Evolutionary conservation across 2,888 invertebrate species (phyloP), one percentile per base, ranked within the genome.

Genomic region (Drosophila sordidula): DNA sequence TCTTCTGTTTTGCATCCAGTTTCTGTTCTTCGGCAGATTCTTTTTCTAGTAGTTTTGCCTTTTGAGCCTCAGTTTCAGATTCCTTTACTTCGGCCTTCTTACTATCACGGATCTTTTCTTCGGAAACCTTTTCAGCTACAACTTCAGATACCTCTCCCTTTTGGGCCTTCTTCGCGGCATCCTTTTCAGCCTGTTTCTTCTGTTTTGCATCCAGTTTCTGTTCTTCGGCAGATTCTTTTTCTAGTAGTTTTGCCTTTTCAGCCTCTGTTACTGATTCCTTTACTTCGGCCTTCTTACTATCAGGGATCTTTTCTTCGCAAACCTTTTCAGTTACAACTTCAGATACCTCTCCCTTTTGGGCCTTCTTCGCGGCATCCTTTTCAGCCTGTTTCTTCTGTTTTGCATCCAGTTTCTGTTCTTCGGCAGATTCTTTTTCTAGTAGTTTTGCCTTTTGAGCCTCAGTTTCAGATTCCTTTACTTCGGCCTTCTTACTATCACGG

Each of bases 311-410:
- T 18, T 58, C 52, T 32, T 65, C 46, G 62, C 69, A 67, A 52
- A 85, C 76, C 54, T 70, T 74, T 64, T 88, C 80, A 11, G 34
- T 25, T 22, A 46, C 14, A 16, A 66, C 55, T 39, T 66, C 56
- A 25, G 57, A 65, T 32, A 50, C 44, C 26, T 68, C 70, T 36
- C 22, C 67, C 9, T 62, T 57, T 8, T 38, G 44, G 4, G 32
- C 5, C 32, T 49, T 52, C 22, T 50, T 32, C 3, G 47, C 22
- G 12, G 50, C 41, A 18, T 51, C 59, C 16, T 58, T 32, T n/a
- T 63, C 52, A 11, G 34, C 54, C 3, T 32, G 54, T 52, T 54
- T 74, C n/a, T 36, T 63, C 42, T 81, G 70, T 18, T 71, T 62
- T n/a, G 62, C 22, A 14, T 68, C 59, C 3, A 65, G 22, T 9